Evolutionary conservation across 2,113 vertebrate species (phyloP), one percentile per base, ranked within the genome.

Genomic region (Parus major): DNA sequence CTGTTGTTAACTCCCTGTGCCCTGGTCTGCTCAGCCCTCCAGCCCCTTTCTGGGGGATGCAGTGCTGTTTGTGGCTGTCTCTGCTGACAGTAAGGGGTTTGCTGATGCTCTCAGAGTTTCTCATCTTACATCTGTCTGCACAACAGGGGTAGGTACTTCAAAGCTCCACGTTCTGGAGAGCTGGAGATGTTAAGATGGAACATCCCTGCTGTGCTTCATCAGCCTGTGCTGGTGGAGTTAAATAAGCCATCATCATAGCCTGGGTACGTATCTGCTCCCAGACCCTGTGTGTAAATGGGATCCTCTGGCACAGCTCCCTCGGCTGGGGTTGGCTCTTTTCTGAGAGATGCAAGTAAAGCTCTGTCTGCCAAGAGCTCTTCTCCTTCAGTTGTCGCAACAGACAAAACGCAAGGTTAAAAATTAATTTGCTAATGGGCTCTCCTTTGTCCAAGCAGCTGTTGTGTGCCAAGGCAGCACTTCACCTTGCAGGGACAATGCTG

Each of bases 341-440:
- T 52, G 27, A 60, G 90, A 73, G 92, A 33, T 4, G 1, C 29
- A 28, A 72, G 55, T 12, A 12, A 49, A 77, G 39, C 46, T 31
- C 50, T 90, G 56, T 53, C 71, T 90, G 70, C 90, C 42, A 53
- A 59, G 80, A 31, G 29, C 71, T 82, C 35, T 69, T 90, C 71
- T 88, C 68, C 52, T 88, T 80, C 76, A 16, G 11, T 56, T 66
- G 75, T 82, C 1, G 0, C 63, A 44, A 33, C 33, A 78, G 92
- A 75, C 64, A 82, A 94, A 93, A 81, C 0, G 1, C 79, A 65
- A 89, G 82, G 90, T 96, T 95, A 88, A 88, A 82, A 91, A 87
- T 77, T 82, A 93, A 91, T 96, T 94, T 88, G 27, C 71, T 87
- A 73, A 93, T 73, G 66, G 90, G 11, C 39, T 76, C 29, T 69